Percentiles rank a stretch among this genome's conserved stretches.
These are phyloP conservation scores for Leucophenga montana DNA, from an alignment of 2,888 invertebrate species.

Conservation along the genomic window DNA sequence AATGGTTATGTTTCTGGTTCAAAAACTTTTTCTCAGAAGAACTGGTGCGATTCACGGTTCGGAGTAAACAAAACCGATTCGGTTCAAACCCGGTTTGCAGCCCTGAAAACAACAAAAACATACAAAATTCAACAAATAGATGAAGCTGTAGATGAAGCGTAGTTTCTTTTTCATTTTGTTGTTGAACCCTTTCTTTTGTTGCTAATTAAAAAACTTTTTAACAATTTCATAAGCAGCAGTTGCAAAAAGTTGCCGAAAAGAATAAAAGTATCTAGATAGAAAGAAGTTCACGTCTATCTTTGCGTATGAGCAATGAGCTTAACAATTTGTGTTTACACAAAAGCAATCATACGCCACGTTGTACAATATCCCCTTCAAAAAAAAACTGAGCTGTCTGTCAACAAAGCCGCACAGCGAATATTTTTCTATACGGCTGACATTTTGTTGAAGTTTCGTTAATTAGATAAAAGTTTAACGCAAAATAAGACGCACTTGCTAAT, in stretches of 20 bases:
- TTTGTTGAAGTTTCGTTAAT: constrained; percentile 72
- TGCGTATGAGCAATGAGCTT: constrained; percentile 11
- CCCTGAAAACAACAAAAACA: constrained; percentile 44
- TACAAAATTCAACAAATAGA: constrained; percentile 32
- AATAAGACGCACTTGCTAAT: constrained; percentile 56
- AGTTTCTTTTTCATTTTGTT: constrained; percentile 43
- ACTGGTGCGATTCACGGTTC: too few species aligned
- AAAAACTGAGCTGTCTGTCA: constrained; percentile 46
- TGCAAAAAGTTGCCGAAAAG: constrained; percentile 23
- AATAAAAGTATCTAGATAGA: neutral
- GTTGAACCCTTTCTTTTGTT: constrained; percentile 65
- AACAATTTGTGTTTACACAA: constrained; percentile 58
- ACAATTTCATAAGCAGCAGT: constrained; percentile 45
- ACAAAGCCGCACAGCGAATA: constrained; percentile 46
- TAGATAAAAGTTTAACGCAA: constrained; percentile 69
- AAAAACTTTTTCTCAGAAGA: too few species aligned
- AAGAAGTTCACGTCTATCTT: too few species aligned
- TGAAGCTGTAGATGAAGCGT: neutral
- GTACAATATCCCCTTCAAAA: constrained; percentile 33
- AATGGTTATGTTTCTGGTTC: too few species aligned
- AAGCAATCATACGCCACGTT: constrained; percentile 67
- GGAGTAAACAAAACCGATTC: too few species aligned
- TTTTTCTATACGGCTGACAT: constrained; percentile 57
- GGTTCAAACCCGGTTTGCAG: too few species aligned
- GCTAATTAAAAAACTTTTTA: constrained; percentile 69